These are phyloP conservation scores for Thripadectes ignobilis DNA, from an alignment of 2,797 vertebrate species.

Conservation along the genomic window DNA sequence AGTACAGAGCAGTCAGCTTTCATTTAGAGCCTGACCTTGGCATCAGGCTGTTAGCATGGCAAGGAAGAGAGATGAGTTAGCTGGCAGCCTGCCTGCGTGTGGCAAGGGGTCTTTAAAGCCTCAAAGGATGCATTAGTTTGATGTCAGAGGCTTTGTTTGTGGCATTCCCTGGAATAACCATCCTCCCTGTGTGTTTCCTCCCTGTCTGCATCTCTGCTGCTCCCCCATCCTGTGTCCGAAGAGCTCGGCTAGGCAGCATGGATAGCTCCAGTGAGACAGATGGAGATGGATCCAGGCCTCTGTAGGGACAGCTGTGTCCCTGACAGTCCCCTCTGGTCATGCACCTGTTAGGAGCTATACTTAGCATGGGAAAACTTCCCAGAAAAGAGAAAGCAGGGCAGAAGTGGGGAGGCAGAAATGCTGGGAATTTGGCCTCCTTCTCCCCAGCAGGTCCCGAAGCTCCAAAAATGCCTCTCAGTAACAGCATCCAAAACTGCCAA, in stretches of 20 bases:
- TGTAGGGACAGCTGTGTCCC: conserved; percentile 81
- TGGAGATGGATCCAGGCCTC: conserved; percentile 79
- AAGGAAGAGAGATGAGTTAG: conserved; percentile 30
- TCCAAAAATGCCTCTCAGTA: not conserved
- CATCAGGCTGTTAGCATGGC: conserved; percentile 32
- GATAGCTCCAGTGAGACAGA: conserved; percentile 68
- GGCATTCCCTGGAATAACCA: not conserved
- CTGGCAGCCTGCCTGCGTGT: conserved; percentile 33
- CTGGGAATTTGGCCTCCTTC: not conserved
- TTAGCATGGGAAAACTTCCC: conserved; percentile 78
- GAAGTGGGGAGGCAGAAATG: not conserved
- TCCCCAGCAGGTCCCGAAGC: not conserved
- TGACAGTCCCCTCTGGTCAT: conserved; percentile 63
- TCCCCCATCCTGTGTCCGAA: not conserved
- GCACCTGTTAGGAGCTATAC: conserved; percentile 89
- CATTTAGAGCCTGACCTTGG: conserved; percentile 50
- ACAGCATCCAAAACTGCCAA: not conserved
- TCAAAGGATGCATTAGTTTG: conserved; percentile 54
- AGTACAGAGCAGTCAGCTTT: conserved; percentile 32
- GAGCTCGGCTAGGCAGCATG: not conserved
- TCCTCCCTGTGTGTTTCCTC: not conserved
- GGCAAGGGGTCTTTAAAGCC: conserved; percentile 32
- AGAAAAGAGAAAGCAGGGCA: conserved; percentile 21
- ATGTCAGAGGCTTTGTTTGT: conserved; percentile 39
- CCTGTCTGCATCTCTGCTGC: not conserved